Evolutionary conservation across 2,888 invertebrate species (phyloP).

Genomic region (Ophion ventricosus): DNA sequence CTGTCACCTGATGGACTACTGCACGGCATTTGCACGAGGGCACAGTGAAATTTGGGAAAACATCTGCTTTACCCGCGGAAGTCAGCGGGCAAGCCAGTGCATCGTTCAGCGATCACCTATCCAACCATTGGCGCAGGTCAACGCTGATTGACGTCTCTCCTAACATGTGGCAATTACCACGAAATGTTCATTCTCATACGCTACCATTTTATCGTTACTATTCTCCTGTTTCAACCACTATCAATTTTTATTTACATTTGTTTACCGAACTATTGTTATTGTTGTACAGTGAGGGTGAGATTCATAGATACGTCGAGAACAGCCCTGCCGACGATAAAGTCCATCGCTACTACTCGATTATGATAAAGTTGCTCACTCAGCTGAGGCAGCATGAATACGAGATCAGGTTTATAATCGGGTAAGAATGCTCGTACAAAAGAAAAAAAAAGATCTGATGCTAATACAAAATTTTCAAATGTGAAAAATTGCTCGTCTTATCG

Average conservation of each 20-base stretch:
- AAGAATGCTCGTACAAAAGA: background rate
- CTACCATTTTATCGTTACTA: no score
- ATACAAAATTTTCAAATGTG: background rate
- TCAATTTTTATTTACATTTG: background rate
- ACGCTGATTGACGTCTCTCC: no score
- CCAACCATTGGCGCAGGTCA: no score
- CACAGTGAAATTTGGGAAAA: no score
- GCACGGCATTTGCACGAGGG: no score
- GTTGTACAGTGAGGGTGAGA: conserved; percentile 28
- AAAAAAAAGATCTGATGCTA: background rate
- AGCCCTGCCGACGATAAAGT: conserved; percentile 5
- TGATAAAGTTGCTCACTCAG: conserved; percentile 87
- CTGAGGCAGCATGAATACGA: conserved; percentile 86
- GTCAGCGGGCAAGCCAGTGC: no score
- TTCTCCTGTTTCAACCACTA: background rate
- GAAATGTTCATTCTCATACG: no score
- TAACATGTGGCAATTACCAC: no score
- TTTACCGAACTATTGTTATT: background rate
- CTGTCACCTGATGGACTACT: no score
- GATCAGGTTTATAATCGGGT: conserved; percentile 79
- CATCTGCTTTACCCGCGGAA: no score
- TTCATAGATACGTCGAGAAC: conserved; percentile 8
- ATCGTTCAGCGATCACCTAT: no score
- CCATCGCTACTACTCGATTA: conserved; percentile 90
- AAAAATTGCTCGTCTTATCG: background rate